phyloP scores from a whole-genome alignment of 2,113 vertebrate genomes.

The Corydoras sp. region DNA sequence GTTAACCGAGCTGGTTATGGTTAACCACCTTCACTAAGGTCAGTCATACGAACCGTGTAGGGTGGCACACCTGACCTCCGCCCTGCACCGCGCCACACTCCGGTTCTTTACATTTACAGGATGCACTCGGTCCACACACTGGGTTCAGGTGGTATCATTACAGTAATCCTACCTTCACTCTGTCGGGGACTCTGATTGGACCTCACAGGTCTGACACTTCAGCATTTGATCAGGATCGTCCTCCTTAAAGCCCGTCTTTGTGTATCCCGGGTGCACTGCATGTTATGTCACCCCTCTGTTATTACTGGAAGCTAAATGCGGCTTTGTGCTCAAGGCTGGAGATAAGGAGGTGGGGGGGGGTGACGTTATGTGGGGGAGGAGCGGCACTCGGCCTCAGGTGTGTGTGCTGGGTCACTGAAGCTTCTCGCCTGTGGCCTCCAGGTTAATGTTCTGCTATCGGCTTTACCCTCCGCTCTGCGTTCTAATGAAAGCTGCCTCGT shows the following conservation, averaged over 20 bases:
- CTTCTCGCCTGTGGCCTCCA: constrained; percentile 10
- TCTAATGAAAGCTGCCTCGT: neutral
- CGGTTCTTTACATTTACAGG: neutral
- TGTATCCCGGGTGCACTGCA: constrained; percentile 52
- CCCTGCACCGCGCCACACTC: too few species aligned
- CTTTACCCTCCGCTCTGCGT: constrained; percentile 3
- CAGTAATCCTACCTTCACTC: constrained; percentile 30
- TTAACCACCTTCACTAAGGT: too few species aligned
- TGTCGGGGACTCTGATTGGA: constrained; percentile 6
- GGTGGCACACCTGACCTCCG: too few species aligned
- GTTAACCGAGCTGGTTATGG: too few species aligned
- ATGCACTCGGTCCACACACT: neutral
- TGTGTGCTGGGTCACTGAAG: constrained; percentile 38
- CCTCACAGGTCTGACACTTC: constrained; percentile 39
- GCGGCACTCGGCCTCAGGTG: constrained; percentile 51
- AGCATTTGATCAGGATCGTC: constrained; percentile 43
- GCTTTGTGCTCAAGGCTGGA: constrained; percentile 62
- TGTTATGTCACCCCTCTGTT: constrained; percentile 53
- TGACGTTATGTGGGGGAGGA: constrained; percentile 58
- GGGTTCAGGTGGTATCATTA: neutral
- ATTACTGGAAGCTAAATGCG: constrained; percentile 67
- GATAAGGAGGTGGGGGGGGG: constrained; percentile 50
- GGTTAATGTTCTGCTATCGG: constrained; percentile 38
- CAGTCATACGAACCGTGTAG: too few species aligned
- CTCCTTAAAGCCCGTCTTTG: constrained; percentile 53